Percentiles rank a stretch among this genome's conserved stretches.
Evolutionary conservation across 2,888 invertebrate species (phyloP).

Genomic region (Pterostichus madidus): DNA sequence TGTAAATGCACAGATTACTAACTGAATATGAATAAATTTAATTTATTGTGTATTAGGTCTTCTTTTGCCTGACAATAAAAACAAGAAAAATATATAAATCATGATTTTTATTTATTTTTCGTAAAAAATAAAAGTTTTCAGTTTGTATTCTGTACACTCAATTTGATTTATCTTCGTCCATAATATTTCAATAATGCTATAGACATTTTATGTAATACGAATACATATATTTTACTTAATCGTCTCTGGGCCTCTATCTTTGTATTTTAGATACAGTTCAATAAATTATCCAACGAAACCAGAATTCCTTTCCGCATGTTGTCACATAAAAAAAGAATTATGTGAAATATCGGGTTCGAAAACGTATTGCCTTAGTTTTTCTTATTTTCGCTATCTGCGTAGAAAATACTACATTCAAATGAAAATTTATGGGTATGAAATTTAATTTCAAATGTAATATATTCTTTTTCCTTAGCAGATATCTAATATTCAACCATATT

Average conservation of each 20-base stretch:
- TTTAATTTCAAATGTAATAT: too few species aligned
- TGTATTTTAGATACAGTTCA: slow-evolving; percentile 14
- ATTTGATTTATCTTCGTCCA: background rate
- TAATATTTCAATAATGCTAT: slow-evolving; percentile 7
- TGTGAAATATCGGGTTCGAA: slow-evolving; percentile 2
- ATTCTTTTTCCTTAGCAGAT: too few species aligned
- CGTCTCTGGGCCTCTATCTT: background rate
- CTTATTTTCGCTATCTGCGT: background rate
- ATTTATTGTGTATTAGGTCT: too few species aligned
- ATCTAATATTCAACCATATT: too few species aligned
- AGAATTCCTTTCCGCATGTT: slow-evolving; percentile 10
- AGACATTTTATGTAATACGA: background rate
- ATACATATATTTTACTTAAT: slow-evolving; percentile 19
- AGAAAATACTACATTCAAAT: background rate
- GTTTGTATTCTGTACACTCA: too few species aligned
- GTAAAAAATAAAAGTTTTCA: too few species aligned
- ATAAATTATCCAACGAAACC: slow-evolving; percentile 35
- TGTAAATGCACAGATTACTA: too few species aligned
- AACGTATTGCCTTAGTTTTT: background rate
- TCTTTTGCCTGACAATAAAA: too few species aligned
- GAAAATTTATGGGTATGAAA: too few species aligned
- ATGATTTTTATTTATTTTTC: too few species aligned
- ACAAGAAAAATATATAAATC: too few species aligned
- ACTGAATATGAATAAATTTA: too few species aligned
- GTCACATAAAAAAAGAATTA: slow-evolving; percentile 44